These are phyloP conservation scores for Prionace glauca DNA, from an alignment of 2,797 vertebrate genomes.

Conservation along the genomic window DNA sequence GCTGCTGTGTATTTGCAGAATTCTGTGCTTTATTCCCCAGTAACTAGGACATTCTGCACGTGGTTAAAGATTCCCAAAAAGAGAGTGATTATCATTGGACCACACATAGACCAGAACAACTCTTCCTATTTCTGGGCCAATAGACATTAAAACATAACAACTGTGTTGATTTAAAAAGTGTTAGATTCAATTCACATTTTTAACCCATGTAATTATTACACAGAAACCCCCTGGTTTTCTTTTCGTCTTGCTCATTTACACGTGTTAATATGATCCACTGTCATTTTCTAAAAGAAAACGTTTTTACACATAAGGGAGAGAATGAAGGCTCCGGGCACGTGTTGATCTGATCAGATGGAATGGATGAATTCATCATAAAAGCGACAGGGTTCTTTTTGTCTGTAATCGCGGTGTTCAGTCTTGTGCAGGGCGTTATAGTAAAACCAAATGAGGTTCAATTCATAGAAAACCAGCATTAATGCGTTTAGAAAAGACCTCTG, in stretches of 20 bases:
- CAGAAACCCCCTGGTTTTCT: background rate
- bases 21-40: background rate
- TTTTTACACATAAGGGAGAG: background rate
- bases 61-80: background rate
- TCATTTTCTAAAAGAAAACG: background rate
- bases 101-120: background rate
- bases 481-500: background rate
- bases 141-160: background rate
- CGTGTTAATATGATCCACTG: background rate
- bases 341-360: background rate
- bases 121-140: background rate
- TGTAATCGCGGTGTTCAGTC: conserved; percentile 15
- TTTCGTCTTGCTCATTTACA: background rate
- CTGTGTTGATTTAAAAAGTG: background rate
- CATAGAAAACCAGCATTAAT: conserved; percentile 16
- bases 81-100: background rate
- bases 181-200: background rate
- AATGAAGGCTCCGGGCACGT: background rate
- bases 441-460: background rate
- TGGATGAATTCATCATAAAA: conserved; percentile 9
- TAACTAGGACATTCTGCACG: background rate
- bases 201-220: background rate
- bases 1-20: background rate
- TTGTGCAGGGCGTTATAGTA: conserved; percentile 1
- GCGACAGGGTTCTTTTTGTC: background rate